Conservation (phyloP, 1,140 invertebrate species). For the Aphis gossypii region DNA sequence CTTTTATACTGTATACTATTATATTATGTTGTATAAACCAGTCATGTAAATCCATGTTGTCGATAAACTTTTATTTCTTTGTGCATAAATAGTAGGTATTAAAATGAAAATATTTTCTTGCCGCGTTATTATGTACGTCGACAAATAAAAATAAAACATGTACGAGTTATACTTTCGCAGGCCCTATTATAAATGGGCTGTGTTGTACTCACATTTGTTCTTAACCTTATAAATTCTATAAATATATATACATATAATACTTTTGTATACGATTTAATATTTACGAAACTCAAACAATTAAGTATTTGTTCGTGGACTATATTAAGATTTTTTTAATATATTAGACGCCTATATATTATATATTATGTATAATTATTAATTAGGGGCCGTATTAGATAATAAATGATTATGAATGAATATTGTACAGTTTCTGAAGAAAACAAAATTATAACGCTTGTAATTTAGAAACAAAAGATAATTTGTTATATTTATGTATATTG, state of each 20-base stretch:
- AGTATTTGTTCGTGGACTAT: conserved; percentile 28
- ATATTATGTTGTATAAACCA: conserved; percentile 5
- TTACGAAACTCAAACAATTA: neutral
- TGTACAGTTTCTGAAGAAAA: conserved; percentile 55
- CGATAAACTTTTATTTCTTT: neutral
- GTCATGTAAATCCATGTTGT: neutral
- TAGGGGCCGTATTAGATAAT: conserved; percentile 52
- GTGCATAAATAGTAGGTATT: neutral
- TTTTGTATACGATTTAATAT: conserved; percentile 57
- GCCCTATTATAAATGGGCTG: neutral
- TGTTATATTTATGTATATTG: neutral
- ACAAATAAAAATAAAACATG: neutral
- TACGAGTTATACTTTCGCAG: neutral
- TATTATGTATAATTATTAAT: conserved; percentile 35
- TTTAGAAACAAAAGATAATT: conserved; percentile 34
- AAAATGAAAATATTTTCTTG: conserved; percentile 5
- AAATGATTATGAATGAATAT: conserved; percentile 45
- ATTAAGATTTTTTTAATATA: neutral
- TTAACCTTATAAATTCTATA: conserved; percentile 28
- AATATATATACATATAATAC: conserved; percentile 41
- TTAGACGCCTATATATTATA: conserved; percentile 44
- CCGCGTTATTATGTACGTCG: neutral
- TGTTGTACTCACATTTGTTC: conserved; percentile 13
- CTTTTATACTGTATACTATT: neutral
- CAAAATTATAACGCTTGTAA: conserved; percentile 52